Evolutionary conservation across 2,888 invertebrate genomes (phyloP).

Genomic region (Ichneumon xanthorius): DNA sequence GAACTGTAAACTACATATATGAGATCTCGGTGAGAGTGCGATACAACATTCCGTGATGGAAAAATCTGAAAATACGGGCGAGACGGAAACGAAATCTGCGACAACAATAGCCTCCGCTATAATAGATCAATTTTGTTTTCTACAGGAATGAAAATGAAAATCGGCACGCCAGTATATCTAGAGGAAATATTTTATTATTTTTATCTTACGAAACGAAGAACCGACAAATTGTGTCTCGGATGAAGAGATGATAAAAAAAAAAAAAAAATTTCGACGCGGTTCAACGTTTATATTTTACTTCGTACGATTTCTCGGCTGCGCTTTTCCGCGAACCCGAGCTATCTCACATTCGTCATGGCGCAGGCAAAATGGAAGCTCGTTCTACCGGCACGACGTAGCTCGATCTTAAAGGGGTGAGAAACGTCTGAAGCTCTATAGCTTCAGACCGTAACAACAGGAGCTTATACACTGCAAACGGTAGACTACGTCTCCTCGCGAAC

Average conservation of each 20-base stretch:
- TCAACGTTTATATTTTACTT: slow-evolving; percentile 36
- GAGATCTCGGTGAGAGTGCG: neutral
- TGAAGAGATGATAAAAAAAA: neutral
- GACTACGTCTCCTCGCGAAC: slow-evolving; percentile 55
- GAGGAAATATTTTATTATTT: neutral
- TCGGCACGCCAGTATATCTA: neutral
- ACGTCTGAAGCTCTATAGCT: slow-evolving; percentile 53
- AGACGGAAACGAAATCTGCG: neutral
- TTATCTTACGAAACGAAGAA: neutral
- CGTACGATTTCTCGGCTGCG: slow-evolving; percentile 63
- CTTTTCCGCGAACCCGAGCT: slow-evolving; percentile 38
- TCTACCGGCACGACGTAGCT: slow-evolving; percentile 64
- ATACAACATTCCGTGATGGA: neutral
- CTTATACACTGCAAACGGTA: slow-evolving; percentile 38
- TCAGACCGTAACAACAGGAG: slow-evolving; percentile 43
- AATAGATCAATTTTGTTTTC: neutral
- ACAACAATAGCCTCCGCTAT: neutral
- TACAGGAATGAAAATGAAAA: neutral
- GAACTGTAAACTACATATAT: neutral
- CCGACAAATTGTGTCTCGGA: neutral
- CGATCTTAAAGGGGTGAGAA: slow-evolving; percentile 65
- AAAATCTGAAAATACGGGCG: neutral
- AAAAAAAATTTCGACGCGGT: slow-evolving; percentile 8
- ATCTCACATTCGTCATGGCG: slow-evolving; percentile 52
- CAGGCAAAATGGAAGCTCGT: slow-evolving; percentile 66